These are phyloP conservation scores for Cardiocondyla obscurior DNA, from an alignment of 1,140 invertebrate species.

Conservation along the genomic window DNA sequence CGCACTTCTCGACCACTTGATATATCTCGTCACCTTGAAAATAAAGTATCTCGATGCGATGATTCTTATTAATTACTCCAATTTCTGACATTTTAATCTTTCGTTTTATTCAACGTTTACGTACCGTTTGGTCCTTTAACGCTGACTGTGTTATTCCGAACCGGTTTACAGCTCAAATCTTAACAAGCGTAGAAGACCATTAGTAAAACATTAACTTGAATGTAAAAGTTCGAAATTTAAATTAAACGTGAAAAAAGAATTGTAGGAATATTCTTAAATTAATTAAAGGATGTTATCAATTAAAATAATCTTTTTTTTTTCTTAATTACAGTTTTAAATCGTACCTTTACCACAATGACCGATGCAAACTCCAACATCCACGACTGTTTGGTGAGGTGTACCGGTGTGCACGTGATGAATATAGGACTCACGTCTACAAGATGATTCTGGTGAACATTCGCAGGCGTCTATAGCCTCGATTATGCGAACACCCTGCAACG, in stretches of 20 bases:
- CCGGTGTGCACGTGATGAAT: conserved; percentile 81
- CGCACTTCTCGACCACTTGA: conserved; percentile 80
- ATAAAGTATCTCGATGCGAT: neutral
- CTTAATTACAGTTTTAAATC: neutral
- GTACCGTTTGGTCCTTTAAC: conserved; percentile 84
- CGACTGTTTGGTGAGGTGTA: conserved; percentile 82
- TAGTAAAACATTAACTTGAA: neutral
- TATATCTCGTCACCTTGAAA: conserved; percentile 80
- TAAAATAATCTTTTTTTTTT: too few species aligned
- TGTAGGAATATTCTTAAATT: neutral
- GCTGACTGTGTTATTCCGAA: conserved; percentile 82
- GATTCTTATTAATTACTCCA: neutral
- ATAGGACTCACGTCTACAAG: conserved; percentile 80
- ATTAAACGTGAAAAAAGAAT: neutral
- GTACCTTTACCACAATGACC: conserved; percentile 80
- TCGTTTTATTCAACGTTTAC: conserved; percentile 45
- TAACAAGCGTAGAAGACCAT: conserved; percentile 11
- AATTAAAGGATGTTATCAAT: neutral
- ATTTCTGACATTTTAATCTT: neutral
- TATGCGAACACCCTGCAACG: conserved; percentile 81
- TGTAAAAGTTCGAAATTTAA: neutral
- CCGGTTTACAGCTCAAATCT: conserved; percentile 80
- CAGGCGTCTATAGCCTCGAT: conserved; percentile 82
- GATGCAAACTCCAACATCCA: conserved; percentile 83
- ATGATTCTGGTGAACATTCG: conserved; percentile 78